Percentiles rank a stretch among this genome's conserved stretches.
Evolutionary conservation across 2,113 vertebrate species (phyloP).

Genomic region (Butastur rufipennis): DNA sequence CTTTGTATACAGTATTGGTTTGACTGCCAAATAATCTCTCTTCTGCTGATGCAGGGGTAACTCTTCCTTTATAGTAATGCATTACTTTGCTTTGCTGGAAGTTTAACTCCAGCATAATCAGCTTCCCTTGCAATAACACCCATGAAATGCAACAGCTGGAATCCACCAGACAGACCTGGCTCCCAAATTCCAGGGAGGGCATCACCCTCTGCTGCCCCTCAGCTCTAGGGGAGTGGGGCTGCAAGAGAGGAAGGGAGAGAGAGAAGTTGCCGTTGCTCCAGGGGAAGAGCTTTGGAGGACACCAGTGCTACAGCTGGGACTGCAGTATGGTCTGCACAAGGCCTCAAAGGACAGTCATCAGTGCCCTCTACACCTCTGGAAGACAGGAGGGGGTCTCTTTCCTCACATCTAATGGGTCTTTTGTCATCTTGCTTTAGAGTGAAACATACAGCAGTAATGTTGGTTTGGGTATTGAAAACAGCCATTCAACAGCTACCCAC

Average conservation of each 20-base stretch:
- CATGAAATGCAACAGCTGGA: not conserved
- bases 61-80: not conserved
- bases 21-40: not conserved
- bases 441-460: not conserved
- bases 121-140: not conserved
- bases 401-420: not conserved
- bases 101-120: not conserved
- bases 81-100: not conserved
- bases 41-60: not conserved
- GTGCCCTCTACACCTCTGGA: not conserved
- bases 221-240: accelerated
- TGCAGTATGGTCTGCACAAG: accelerated
- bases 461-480: not conserved
- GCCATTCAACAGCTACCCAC: not conserved
- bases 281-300: not conserved
- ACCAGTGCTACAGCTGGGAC: not conserved
- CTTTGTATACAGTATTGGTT: not conserved
- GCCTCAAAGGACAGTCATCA: not conserved
- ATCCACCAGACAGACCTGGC: not conserved
- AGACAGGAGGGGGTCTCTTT: not conserved
- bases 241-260: not conserved
- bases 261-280: not conserved
- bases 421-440: not conserved
- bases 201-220: not conserved
- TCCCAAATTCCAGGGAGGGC: not conserved